Conservation (phyloP, 2,888 invertebrate species). For the Tribolium freemani region DNA sequence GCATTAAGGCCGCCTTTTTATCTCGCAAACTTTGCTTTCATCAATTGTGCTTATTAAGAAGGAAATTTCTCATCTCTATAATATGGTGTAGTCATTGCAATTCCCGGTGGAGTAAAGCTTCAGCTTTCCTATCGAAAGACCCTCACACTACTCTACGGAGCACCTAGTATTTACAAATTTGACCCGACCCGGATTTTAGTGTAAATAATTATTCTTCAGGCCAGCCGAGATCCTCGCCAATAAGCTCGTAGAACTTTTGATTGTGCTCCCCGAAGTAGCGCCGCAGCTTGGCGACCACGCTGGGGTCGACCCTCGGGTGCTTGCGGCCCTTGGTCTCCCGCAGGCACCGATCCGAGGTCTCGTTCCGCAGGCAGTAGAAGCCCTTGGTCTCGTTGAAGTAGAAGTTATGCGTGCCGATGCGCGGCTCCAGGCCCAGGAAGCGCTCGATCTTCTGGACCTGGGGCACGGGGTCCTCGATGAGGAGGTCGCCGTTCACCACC, state of each 20-base stretch:
- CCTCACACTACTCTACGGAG: neutral
- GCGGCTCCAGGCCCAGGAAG: slow-evolving; percentile 82
- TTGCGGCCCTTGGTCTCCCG: slow-evolving; percentile 84
- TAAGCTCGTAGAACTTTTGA: slow-evolving; percentile 90
- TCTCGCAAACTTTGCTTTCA: slow-evolving; percentile 5
- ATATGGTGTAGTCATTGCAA: neutral
- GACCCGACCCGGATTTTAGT: neutral
- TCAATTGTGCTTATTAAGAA: neutral
- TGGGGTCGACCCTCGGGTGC: slow-evolving; percentile 87
- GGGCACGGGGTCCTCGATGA: slow-evolving; percentile 91
- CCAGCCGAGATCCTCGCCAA: slow-evolving; percentile 96
- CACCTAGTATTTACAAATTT: neutral
- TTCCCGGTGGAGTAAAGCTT: no score
- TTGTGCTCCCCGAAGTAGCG: slow-evolving; percentile 93
- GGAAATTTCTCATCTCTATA: neutral
- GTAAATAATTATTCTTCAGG: slow-evolving; percentile 79
- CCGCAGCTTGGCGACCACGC: slow-evolving; percentile 83
- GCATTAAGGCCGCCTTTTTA: slow-evolving; percentile 31
- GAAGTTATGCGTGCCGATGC: slow-evolving; percentile 88
- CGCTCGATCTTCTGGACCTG: slow-evolving; percentile 89
- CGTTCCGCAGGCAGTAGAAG: slow-evolving; percentile 92
- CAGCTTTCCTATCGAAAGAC: no score
- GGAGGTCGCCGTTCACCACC: slow-evolving; percentile 93
- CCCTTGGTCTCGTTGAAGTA: slow-evolving; percentile 98
- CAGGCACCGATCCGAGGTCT: slow-evolving; percentile 87